Percentiles rank a stretch among this genome's conserved stretches.
These are phyloP conservation scores for Epinotia demarniana DNA, from an alignment of 2,888 invertebrate genomes.

Conservation along the genomic window DNA sequence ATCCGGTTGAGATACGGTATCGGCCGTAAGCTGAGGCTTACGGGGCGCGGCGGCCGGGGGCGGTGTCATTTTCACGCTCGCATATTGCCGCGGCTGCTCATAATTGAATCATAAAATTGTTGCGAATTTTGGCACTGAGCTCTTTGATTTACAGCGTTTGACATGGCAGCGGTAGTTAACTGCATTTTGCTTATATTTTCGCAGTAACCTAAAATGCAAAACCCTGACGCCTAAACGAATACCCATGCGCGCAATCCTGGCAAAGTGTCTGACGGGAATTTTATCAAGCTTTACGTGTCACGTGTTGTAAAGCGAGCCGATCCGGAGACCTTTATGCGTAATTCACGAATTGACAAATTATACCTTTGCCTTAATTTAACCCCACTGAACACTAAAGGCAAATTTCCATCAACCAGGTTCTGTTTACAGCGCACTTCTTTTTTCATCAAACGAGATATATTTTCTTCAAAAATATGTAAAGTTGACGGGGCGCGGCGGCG, in stretches of 20 bases:
- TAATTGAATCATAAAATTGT: constrained; percentile 78
- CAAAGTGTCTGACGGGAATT: constrained; percentile 25
- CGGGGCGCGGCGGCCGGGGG: constrained; percentile 52
- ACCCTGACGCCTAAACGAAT: no score
- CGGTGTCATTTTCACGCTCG: constrained; percentile 74
- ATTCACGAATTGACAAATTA: constrained; percentile 45
- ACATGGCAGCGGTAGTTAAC: background rate
- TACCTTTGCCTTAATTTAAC: constrained; percentile 60
- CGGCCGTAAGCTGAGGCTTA: constrained; percentile 59
- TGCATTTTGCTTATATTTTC: constrained; percentile 3
- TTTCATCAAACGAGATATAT: constrained; percentile 81
- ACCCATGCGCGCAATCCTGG: constrained; percentile 16
- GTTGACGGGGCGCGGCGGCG: constrained; percentile 63
- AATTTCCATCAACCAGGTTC: constrained; percentile 74
- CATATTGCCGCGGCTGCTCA: constrained; percentile 68
- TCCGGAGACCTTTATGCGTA: constrained; percentile 38
- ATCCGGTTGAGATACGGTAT: constrained; percentile 61
- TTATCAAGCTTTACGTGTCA: constrained; percentile 36
- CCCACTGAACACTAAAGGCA: constrained; percentile 71
- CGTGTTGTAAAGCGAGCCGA: constrained; percentile 37
- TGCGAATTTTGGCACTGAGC: constrained; percentile 62
- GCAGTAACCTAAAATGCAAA: background rate
- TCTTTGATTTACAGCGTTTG: constrained; percentile 59
- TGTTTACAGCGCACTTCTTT: constrained; percentile 78
- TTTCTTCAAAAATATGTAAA: constrained; percentile 81